Evolutionary conservation across 2,888 invertebrate species (phyloP).

Genomic region (Drosophila meridionalis): DNA sequence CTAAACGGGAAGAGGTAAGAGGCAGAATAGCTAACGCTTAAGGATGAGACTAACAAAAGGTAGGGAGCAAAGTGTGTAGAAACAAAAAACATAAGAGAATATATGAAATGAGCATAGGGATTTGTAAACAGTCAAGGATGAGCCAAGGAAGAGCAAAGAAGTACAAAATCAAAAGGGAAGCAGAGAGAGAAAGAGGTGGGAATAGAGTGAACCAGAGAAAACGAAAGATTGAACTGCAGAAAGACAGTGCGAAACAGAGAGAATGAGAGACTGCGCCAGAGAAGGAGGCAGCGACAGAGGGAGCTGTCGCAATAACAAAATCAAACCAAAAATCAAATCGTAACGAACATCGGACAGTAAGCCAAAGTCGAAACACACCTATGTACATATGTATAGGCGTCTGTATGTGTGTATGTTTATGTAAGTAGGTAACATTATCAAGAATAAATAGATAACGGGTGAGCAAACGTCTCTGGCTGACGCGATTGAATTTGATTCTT

Average conservation of each 20-base stretch:
- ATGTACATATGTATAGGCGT: not conserved
- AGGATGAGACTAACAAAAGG: not conserved
- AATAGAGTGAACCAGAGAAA: not conserved
- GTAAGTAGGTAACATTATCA: slow-evolving; percentile 64
- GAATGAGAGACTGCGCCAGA: not conserved
- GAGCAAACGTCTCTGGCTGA: slow-evolving; percentile 52
- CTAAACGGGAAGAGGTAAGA: not conserved
- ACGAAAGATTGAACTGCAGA: not conserved
- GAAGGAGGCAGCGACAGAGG: not conserved
- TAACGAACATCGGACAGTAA: slow-evolving; percentile 59
- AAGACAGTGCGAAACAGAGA: not conserved
- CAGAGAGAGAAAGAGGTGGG: not conserved
- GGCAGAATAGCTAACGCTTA: not conserved
- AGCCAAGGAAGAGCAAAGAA: not conserved
- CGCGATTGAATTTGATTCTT: slow-evolving; percentile 56
- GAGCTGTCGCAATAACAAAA: slow-evolving; percentile 20
- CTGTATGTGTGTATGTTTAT: slow-evolving; percentile 24
- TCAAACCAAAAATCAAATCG: slow-evolving; percentile 49
- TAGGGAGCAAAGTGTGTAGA: not conserved
- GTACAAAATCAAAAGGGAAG: not conserved
- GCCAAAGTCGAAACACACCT: slow-evolving; percentile 59
- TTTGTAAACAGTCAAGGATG: too few species aligned
- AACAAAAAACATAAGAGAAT: not conserved
- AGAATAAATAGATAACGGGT: slow-evolving; percentile 69
- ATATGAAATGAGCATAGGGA: not conserved